Evolutionary conservation across 2,113 vertebrate species (phyloP).

Genomic region (Potamarius usumacintae): DNA sequence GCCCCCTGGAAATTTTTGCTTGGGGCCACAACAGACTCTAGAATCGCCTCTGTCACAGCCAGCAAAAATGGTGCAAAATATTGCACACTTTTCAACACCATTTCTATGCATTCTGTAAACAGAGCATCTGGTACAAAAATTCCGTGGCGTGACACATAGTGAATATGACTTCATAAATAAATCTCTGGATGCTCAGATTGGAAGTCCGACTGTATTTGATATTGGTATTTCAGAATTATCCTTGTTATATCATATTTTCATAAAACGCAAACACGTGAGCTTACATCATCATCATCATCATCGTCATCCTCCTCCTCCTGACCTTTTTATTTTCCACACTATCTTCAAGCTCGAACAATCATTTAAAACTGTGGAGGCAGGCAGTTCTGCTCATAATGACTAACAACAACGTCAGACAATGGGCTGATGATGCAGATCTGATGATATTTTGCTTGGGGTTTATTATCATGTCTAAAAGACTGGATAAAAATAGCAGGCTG

Average conservation of each 20-base stretch:
- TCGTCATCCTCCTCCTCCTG: not conserved
- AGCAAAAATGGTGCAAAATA: too few species aligned
- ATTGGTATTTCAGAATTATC: not conserved
- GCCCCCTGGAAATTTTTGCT: too few species aligned
- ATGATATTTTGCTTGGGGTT: not conserved
- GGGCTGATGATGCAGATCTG: slow-evolving; percentile 15
- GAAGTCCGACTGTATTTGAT: not conserved
- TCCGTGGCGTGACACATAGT: too few species aligned
- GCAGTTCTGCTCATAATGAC: not conserved
- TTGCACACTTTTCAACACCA: too few species aligned
- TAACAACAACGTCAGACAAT: not conserved
- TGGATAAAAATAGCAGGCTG: not conserved
- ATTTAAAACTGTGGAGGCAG: not conserved
- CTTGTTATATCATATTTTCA: not conserved
- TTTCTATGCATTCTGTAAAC: too few species aligned
- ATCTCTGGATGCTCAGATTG: not conserved
- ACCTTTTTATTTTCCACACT: slow-evolving; percentile 5
- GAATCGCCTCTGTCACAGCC: too few species aligned
- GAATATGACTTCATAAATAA: not conserved
- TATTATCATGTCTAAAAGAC: not conserved
- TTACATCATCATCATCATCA: not conserved
- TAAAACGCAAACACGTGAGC: not conserved
- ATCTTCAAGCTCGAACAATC: not conserved
- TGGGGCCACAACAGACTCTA: too few species aligned
- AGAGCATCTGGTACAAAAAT: too few species aligned